phyloP scores from a whole-genome alignment of 1,140 invertebrate genomes.

The Diuraphis noxia region DNA sequence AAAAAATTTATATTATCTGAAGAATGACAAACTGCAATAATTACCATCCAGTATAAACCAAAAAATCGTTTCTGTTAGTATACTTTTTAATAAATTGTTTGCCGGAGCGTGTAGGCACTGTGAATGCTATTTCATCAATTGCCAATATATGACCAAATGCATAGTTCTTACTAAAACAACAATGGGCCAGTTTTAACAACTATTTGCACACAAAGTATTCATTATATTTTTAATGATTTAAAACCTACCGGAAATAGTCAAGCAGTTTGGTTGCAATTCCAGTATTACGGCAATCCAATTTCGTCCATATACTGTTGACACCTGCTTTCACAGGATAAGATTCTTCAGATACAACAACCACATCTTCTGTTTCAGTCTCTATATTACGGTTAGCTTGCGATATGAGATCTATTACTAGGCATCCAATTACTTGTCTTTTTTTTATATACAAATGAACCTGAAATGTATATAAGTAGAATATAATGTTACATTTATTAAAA shows the following conservation, averaged over 20 bases:
- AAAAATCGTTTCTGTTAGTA: slow-evolving; percentile 69
- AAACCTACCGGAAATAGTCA: slow-evolving; percentile 64
- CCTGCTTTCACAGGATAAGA: slow-evolving; percentile 72
- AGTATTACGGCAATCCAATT: slow-evolving; percentile 67
- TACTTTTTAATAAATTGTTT: slow-evolving; percentile 76
- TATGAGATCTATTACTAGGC: slow-evolving; percentile 73
- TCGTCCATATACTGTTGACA: slow-evolving; percentile 81
- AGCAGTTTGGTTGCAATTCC: slow-evolving; percentile 72
- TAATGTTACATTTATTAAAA: neutral
- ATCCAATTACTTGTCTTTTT: slow-evolving; percentile 74
- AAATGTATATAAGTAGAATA: neutral
- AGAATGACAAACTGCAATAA: neutral
- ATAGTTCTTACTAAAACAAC: slow-evolving; percentile 64
- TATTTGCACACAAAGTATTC: neutral
- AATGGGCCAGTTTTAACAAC: neutral
- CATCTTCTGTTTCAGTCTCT: slow-evolving; percentile 64
- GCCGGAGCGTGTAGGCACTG: slow-evolving; percentile 77
- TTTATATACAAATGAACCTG: slow-evolving; percentile 75
- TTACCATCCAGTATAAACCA: slow-evolving; percentile 61
- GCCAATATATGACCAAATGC: slow-evolving; percentile 69
- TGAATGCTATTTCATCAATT: slow-evolving; percentile 75
- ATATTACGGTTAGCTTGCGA: slow-evolving; percentile 68
- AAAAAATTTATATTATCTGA: neutral
- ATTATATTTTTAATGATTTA: neutral
- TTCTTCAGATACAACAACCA: slow-evolving; percentile 72